phyloP scores from a whole-genome alignment of 2,113 vertebrate genomes.

The Pterocles burchelli region DNA sequence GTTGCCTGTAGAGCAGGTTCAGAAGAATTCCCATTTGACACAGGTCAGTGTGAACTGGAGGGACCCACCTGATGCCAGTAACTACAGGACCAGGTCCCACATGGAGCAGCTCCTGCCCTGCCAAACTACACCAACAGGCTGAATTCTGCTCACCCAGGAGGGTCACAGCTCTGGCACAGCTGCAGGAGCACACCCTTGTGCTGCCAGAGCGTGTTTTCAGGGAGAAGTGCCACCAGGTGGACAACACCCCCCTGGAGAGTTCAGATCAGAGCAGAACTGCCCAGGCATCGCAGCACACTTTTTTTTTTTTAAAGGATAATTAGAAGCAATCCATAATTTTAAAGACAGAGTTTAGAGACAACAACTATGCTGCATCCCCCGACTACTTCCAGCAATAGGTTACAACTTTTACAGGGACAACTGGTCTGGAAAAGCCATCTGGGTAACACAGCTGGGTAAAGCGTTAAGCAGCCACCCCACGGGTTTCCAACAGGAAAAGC shows the following conservation, averaged over 20 bases:
- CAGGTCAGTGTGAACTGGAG: neutral
- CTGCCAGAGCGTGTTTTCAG: neutral
- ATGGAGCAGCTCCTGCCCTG: fast-evolving
- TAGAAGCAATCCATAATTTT: too few species aligned
- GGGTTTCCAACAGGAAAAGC: neutral
- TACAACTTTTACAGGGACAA: neutral
- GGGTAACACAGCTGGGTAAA: neutral
- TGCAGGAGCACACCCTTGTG: neutral
- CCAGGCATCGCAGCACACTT: neutral
- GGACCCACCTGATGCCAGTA: fast-evolving
- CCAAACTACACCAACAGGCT: fast-evolving
- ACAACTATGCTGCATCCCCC: neutral
- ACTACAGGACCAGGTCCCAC: neutral
- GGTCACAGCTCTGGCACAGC: neutral
- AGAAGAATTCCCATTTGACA: neutral
- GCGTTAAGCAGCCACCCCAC: neutral
- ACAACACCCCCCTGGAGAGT: neutral
- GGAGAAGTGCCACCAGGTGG: neutral
- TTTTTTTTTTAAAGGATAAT: too few species aligned
- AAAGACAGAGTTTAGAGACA: neutral
- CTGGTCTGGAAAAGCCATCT: neutral
- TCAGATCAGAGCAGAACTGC: neutral
- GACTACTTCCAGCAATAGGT: neutral
- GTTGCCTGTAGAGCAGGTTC: neutral
- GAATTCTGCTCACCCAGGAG: fast-evolving